Evolutionary conservation across 2,888 invertebrate genomes (phyloP), one percentile per base, ranked within the genome.

Genomic region (Eupithecia vulgata): DNA sequence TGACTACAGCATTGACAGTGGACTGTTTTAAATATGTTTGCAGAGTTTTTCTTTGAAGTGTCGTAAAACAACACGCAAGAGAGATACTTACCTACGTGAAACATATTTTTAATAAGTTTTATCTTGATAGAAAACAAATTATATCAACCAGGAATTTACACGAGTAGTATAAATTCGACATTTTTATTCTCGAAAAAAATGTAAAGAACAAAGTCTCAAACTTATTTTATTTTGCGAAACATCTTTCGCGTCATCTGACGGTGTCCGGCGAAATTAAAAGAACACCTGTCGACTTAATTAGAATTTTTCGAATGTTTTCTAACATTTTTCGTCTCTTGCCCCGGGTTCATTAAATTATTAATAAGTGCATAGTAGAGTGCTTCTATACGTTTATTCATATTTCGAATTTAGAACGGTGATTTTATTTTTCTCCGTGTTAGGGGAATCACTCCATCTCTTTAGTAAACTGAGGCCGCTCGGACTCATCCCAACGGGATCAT

Each of bases 241-340:
- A 87, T 88, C 87, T 87, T 88, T 83, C 81, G 86, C 90, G 91
- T 85, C 91, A 91, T 89, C 91, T 89, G 90, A 87, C 88, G 87
- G 87, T 12, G 89, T 91, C 90, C 87, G 86, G 79, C 89, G 86
- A 94, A 93, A 93, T 93, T 92, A 93, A 93, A 93, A 91, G 90
- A 88, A 90, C 94, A 93, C 91, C 90, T 94, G 94, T 82, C 85
- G 81, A 84, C 89, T 90, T 94, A 93, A 94, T 93, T 93, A 94
- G 91, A 93, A 90, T 93, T 91, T 93, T 91, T 88, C 87, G 90
- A 92, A 94, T 93, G 89, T 90, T 87, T 90, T 76, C 75, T 69
- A 76, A 76, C 74, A 79, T 78, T 78, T 71, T 80, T 76, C 74
- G 68, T 74, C 70, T 76, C 74, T 72, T 71, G 73, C 57, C 76